Conservation (phyloP, 2,888 invertebrate genomes). For the Cantharis flavilabris region DNA sequence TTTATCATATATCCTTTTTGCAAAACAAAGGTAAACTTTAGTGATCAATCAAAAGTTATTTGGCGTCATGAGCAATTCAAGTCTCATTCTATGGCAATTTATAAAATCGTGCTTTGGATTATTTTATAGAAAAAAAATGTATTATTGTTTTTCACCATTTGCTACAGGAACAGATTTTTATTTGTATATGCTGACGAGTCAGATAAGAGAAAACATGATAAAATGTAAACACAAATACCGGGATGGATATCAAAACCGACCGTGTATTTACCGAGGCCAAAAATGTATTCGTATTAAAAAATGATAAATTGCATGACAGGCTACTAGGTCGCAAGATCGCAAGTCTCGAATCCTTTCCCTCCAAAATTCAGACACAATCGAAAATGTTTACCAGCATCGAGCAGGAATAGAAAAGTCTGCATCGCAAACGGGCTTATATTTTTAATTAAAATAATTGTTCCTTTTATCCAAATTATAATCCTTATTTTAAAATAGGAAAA, state of each 20-base stretch:
- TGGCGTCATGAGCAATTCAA: slow-evolving; percentile 10
- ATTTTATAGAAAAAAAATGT: neutral
- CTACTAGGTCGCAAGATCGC: neutral
- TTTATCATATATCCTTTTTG: slow-evolving; percentile 17
- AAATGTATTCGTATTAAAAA: neutral
- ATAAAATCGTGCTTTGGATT: neutral
- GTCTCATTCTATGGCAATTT: neutral
- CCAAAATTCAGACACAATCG: neutral
- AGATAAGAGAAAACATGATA: slow-evolving; percentile 7
- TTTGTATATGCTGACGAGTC: neutral
- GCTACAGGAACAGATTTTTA: neutral
- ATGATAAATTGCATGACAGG: neutral
- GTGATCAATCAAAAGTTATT: slow-evolving; percentile 24
- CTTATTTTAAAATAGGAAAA: too few species aligned
- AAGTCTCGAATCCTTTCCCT: neutral
- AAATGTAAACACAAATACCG: slow-evolving; percentile 7
- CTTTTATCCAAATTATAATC: too few species aligned
- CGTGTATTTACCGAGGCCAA: neutral
- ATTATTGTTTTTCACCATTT: neutral
- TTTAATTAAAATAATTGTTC: too few species aligned
- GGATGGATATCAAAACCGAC: neutral
- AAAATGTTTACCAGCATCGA: too few species aligned
- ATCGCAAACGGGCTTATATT: too few species aligned
- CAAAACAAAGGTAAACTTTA: slow-evolving; percentile 21
- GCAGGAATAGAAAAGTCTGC: neutral